Conservation (phyloP, 2,797 vertebrate genomes). For the Mormyrops boulengeri region DNA sequence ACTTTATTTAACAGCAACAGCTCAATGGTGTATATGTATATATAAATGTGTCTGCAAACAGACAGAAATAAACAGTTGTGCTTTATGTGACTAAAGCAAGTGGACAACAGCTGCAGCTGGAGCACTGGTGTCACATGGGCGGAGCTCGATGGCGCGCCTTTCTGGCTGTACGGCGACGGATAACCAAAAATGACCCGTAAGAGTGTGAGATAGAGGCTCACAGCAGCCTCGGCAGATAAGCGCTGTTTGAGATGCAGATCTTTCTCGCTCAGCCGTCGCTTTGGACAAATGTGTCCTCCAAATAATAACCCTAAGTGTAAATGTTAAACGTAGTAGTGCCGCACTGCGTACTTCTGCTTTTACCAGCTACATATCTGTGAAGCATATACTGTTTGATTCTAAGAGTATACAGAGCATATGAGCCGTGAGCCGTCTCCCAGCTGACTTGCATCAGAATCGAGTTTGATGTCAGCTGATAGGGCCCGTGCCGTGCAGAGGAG, state of each 20-base stretch:
- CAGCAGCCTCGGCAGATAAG: not conserved
- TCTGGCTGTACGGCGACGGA: not conserved
- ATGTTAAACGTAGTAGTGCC: not conserved
- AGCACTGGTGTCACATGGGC: not conserved
- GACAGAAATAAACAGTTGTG: conserved; percentile 1
- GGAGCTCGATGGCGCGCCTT: not conserved
- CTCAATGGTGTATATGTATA: not conserved
- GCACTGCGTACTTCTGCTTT: not conserved
- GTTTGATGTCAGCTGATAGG: not conserved
- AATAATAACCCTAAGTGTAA: not conserved
- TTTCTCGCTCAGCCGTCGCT: not conserved
- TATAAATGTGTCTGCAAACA: conserved; percentile 4
- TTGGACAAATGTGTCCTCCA: not conserved
- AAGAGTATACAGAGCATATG: not conserved
- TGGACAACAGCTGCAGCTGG: not conserved
- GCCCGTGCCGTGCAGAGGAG: no score
- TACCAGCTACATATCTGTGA: not conserved
- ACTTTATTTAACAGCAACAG: not conserved
- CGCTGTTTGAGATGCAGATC: not conserved
- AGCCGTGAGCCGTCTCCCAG: not conserved
- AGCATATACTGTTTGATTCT: conserved; percentile 1
- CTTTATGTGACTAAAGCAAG: conserved; percentile 3
- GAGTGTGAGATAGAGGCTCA: not conserved
- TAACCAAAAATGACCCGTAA: not conserved
- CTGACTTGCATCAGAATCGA: not conserved